Percentiles rank a stretch among this genome's conserved stretches.
Evolutionary conservation across 1,140 invertebrate species (phyloP).

Genomic region (Halictus rubicundus): DNA sequence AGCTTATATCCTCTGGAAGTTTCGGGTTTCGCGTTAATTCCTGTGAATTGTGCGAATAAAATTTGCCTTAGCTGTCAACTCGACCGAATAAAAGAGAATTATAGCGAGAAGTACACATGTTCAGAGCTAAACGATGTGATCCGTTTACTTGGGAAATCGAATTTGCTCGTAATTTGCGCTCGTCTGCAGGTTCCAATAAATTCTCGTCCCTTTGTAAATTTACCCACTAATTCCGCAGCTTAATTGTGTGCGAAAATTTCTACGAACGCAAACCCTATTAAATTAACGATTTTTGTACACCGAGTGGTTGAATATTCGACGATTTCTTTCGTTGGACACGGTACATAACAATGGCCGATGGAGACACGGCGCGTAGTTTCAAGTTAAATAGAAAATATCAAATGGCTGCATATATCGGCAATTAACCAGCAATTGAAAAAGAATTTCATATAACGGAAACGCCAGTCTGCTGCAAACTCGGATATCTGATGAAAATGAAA

Average conservation of each 20-base stretch:
- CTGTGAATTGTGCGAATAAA: neutral
- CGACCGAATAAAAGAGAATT: neutral
- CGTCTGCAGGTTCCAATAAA: neutral
- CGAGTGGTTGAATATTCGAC: neutral
- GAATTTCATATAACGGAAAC: no score
- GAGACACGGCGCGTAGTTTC: no score
- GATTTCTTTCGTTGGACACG: neutral
- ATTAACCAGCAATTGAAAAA: no score
- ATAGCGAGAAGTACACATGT: neutral
- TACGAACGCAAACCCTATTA: neutral
- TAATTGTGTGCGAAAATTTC: neutral
- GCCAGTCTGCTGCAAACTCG: no score
- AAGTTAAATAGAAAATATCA: no score
- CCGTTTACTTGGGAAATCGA: conserved; percentile 3
- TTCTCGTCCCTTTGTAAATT: neutral
- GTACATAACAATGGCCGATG: no score
- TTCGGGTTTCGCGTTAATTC: neutral
- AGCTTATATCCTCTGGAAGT: no score
- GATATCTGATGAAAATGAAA: no score
- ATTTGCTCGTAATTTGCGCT: neutral
- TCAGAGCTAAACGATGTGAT: neutral
- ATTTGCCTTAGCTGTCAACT: neutral
- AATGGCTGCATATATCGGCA: no score
- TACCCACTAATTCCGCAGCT: neutral
- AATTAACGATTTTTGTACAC: neutral